Evolutionary conservation across 2,113 vertebrate genomes (phyloP).

Genomic region (Microtus pennsylvanicus): DNA sequence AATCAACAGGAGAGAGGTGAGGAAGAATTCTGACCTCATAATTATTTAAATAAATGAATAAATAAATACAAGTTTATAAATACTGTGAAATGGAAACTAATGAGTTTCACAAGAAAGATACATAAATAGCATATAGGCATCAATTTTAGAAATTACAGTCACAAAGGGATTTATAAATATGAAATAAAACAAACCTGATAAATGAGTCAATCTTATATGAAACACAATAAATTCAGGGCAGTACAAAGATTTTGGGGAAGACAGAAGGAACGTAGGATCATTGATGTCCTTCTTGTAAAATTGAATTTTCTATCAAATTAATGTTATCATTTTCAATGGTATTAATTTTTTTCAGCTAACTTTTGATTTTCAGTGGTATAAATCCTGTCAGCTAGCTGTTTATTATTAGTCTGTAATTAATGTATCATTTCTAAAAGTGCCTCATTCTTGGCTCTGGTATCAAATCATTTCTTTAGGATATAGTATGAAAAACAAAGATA

Average conservation of each 20-base stretch:
- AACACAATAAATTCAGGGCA: not conserved
- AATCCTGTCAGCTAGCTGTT: no score
- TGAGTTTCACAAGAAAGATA: not conserved
- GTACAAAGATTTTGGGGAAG: not conserved
- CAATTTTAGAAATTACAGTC: not conserved
- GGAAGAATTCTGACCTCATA: not conserved
- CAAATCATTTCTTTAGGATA: no score
- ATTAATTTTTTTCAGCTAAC: no score
- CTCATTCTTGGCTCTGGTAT: no score
- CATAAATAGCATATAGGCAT: not conserved
- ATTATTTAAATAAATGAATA: no score
- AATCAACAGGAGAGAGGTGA: not conserved
- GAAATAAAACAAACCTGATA: not conserved
- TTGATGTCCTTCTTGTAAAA: not conserved
- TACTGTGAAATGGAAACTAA: not conserved
- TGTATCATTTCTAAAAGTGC: no score
- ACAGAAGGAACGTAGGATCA: no score
- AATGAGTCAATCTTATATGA: not conserved
- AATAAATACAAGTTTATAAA: not conserved
- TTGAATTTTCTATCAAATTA: no score
- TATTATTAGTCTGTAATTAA: no score
- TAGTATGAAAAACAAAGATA: no score
- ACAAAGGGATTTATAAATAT: not conserved
- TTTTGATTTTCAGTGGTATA: no score
- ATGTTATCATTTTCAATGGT: no score